Evolutionary conservation across 92 coral and sea anemone genomes (phyloP).

Genomic region (Zoanthus sansibaricus): DNA sequence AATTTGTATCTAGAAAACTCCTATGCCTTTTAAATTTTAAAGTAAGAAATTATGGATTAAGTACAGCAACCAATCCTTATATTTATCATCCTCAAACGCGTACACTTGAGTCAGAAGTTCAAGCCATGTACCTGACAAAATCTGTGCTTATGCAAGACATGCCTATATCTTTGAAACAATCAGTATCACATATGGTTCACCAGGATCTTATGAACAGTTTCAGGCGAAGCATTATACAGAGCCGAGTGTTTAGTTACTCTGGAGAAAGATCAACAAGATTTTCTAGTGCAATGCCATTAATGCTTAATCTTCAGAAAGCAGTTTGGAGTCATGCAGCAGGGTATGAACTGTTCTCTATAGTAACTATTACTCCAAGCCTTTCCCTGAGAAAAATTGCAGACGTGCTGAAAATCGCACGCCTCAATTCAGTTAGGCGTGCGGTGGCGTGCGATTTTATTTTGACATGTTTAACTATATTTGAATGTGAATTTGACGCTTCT

Average conservation of each 20-base stretch:
- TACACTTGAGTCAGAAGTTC: conserved; percentile 84
- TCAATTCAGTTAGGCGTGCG: not conserved
- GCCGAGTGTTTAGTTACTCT: conserved; percentile 69
- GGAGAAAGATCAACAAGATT: conserved; percentile 79
- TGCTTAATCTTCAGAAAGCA: conserved; percentile 88
- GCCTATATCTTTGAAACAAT: conserved; percentile 59
- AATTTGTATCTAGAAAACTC: conserved; percentile 16
- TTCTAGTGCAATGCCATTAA: conserved; percentile 79
- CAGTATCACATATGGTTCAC: conserved; percentile 45
- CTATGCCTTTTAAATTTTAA: conserved; percentile 22
- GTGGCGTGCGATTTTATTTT: conserved; percentile 14
- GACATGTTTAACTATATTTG: conserved; percentile 17
- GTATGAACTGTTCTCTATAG: conserved; percentile 35
- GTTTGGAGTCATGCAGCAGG: conserved; percentile 85
- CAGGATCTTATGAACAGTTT: conserved; percentile 81
- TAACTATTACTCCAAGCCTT: not conserved
- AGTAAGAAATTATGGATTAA: conserved; percentile 7
- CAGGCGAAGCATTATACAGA: conserved; percentile 70
- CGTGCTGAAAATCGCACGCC: no score
- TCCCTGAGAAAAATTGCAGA: no score
- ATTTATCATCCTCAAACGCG: conserved; percentile 92
- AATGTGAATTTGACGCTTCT: conserved; percentile 18
- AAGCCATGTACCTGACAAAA: conserved; percentile 86
- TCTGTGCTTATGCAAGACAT: conserved; percentile 69
- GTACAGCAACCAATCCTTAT: conserved; percentile 67